Percentiles rank a stretch among this genome's conserved stretches.
phyloP scores from a whole-genome alignment of 2,797 vertebrate genomes.

The Typhlichthys subterraneus region DNA sequence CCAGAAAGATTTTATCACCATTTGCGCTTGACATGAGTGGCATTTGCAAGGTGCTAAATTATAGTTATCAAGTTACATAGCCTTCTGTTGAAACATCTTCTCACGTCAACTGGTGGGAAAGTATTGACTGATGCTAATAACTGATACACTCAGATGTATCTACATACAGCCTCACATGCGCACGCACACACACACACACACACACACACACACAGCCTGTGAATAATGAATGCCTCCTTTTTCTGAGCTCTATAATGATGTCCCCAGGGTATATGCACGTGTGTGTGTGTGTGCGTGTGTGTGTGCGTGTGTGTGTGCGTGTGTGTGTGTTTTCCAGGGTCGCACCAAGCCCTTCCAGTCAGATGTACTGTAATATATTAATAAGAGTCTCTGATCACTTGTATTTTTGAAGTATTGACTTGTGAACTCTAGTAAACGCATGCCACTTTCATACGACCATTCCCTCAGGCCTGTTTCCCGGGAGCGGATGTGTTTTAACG shows the following conservation, averaged over 20 bases:
- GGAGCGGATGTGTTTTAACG: too few species aligned
- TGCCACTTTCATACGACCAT: too few species aligned
- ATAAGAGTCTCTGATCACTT: too few species aligned
- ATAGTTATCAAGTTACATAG: background rate
- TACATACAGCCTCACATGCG: background rate
- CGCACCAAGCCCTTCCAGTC: background rate
- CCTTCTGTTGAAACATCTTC: background rate
- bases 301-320: background rate
- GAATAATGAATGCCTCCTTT: constrained; percentile 51
- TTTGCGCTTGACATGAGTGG: too few species aligned
- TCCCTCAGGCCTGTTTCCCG: too few species aligned
- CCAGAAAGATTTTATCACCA: too few species aligned
- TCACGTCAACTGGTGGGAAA: constrained; percentile 16
- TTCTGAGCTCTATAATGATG: constrained; percentile 51
- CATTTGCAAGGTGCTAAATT: too few species aligned
- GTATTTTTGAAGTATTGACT: too few species aligned
- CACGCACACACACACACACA: background rate
- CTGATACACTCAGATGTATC: background rate
- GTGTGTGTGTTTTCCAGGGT: background rate
- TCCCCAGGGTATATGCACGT: constrained; percentile 23
- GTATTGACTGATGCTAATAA: constrained; percentile 17
- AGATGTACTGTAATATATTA: background rate
- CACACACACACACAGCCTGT: constrained; percentile 13
- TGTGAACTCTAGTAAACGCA: too few species aligned
- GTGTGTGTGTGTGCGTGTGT: background rate